phyloP scores from a whole-genome alignment of 2,888 invertebrate genomes.

The Arctia plantaginis region DNA sequence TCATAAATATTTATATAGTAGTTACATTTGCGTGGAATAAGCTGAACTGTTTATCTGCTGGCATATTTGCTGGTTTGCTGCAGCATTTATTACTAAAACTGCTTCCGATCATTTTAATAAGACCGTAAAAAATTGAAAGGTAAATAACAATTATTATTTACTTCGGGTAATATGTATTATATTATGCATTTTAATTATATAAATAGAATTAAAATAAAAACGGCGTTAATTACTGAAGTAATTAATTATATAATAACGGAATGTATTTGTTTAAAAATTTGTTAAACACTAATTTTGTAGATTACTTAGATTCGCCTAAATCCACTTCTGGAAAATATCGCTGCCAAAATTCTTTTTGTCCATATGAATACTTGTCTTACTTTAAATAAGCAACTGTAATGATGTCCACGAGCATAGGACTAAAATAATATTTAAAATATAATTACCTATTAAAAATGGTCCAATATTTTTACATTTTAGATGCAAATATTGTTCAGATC shows the following conservation, averaged over 20 bases:
- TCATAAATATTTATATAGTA: constrained; percentile 19
- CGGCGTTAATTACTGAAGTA: too few species aligned
- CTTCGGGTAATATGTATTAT: too few species aligned
- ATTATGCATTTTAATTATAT: too few species aligned
- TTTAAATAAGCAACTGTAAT: too few species aligned
- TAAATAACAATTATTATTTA: too few species aligned
- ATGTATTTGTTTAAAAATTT: too few species aligned
- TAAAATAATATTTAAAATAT: too few species aligned
- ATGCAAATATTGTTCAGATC: neutral
- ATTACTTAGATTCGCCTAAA: neutral
- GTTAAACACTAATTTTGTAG: neutral
- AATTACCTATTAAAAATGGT: too few species aligned
- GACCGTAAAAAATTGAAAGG: neutral
- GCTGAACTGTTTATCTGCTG: constrained; percentile 15
- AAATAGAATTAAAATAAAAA: too few species aligned
- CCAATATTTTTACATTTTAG: neutral
- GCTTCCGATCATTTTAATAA: constrained; percentile 1
- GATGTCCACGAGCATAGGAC: too few species aligned
- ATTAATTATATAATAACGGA: too few species aligned
- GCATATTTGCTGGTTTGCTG: constrained; percentile 2
- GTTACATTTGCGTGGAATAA: constrained; percentile 13
- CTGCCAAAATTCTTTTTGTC: neutral
- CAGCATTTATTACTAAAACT: constrained; percentile 7
- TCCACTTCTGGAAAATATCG: neutral
- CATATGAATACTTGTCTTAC: too few species aligned